phyloP scores from a whole-genome alignment of 64 coral and sea anemone species.

The Actinia tenebrosa region DNA sequence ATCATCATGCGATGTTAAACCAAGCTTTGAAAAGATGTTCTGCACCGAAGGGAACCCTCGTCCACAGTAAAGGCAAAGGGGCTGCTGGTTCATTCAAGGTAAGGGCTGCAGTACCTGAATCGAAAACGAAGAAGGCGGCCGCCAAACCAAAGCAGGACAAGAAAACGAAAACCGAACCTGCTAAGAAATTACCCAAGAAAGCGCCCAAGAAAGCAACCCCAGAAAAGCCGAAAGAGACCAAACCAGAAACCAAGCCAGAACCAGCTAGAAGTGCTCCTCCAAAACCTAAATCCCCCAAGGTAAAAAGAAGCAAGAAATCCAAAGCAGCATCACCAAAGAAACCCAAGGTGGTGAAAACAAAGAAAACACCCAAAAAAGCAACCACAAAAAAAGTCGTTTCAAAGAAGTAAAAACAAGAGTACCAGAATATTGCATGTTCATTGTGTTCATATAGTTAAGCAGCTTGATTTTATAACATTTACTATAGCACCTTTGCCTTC shows the following conservation, averaged over 20 bases:
- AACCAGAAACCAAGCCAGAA: slow-evolving; percentile 3
- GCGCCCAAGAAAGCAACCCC: slow-evolving; percentile 27
- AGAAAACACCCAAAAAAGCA: slow-evolving; percentile 7
- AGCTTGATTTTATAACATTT: too few species aligned
- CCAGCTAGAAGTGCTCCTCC: slow-evolving; percentile 5
- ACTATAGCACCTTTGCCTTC: too few species aligned
- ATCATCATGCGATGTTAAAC: slow-evolving; percentile 71
- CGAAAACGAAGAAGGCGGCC: slow-evolving; percentile 15
- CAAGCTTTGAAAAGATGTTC: slow-evolving; percentile 65
- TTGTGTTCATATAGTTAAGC: not conserved
- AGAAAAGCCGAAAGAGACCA: slow-evolving; percentile 17
- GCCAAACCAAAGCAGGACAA: slow-evolving; percentile 42
- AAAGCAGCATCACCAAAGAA: slow-evolving; percentile 55
- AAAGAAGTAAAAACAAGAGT: not conserved
- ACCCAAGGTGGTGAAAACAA: slow-evolving; percentile 40
- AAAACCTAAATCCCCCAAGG: slow-evolving; percentile 30
- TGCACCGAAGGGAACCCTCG: slow-evolving; percentile 37
- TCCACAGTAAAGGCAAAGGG: slow-evolving; percentile 80
- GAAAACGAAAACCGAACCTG: slow-evolving; percentile 18
- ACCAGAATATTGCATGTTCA: not conserved
- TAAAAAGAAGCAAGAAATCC: slow-evolving; percentile 34
- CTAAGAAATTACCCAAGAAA: slow-evolving; percentile 18
- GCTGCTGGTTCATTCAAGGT: slow-evolving; percentile 83
- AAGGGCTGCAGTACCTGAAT: slow-evolving; percentile 11
- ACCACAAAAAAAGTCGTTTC: slow-evolving; percentile 1